These are phyloP conservation scores for Misgurnus anguillicaudatus DNA, from an alignment of 2,113 vertebrate species.

Conservation along the genomic window DNA sequence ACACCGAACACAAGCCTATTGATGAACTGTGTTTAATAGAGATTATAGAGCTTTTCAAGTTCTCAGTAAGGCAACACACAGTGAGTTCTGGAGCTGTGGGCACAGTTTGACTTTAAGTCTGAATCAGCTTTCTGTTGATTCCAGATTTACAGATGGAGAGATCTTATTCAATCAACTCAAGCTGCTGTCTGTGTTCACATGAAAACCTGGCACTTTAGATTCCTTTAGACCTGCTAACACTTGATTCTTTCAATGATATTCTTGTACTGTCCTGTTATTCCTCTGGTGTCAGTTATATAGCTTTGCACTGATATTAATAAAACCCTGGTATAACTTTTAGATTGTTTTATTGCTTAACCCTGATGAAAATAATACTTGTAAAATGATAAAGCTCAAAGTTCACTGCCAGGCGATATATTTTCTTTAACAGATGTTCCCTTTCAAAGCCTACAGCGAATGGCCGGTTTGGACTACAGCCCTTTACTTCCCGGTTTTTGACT, in stretches of 20 bases:
- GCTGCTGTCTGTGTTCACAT: not conserved
- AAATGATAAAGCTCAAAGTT: too few species aligned
- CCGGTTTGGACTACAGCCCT: too few species aligned
- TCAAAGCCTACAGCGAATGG: too few species aligned
- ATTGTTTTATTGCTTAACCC: not conserved
- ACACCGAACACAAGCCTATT: too few species aligned
- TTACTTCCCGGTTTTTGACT: too few species aligned
- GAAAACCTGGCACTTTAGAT: not conserved
- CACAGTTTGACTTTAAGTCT: not conserved
- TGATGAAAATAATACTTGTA: too few species aligned
- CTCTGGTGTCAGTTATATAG: not conserved
- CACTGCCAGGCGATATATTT: too few species aligned
- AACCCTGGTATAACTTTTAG: not conserved
- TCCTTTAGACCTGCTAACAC: not conserved
- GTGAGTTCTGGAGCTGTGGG: too few species aligned
- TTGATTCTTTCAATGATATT: not conserved
- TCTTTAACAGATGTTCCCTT: too few species aligned
- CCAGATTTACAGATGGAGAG: not conserved
- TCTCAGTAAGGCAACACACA: too few species aligned
- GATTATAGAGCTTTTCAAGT: too few species aligned
- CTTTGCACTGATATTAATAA: not conserved
- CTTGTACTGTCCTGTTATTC: not conserved
- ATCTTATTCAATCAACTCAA: not conserved
- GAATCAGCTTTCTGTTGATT: conserved; percentile 4
- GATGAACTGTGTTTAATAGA: too few species aligned